Evolutionary conservation across 2,888 invertebrate species (phyloP), one percentile per base, ranked within the genome.

Genomic region (Pseudococcus jackbeardsleyi): DNA sequence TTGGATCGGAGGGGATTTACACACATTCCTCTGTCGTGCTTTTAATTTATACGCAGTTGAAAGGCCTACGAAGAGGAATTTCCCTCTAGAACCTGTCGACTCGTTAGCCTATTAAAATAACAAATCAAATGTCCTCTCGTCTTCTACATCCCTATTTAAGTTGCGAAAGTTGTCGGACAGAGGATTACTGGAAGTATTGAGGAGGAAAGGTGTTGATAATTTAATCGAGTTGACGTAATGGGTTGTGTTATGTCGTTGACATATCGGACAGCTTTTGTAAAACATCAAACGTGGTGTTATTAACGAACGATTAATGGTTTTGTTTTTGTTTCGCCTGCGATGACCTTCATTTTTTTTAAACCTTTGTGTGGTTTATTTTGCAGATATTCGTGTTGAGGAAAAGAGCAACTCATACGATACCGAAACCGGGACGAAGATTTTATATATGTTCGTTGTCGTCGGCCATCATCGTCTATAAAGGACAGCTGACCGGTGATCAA

Each of bases 381-480:
- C 93, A 97, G 96, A 95, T 98, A 89, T 99, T 98, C 92, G 94
- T 98, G 90, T 93, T 99, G 90, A 94, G 99, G 89, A 99, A 99
- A 92, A 95, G 96, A 89, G 96, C 99, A 0, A 96, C 97, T 22
- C 99, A 99, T 91, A 94, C 94, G 90, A 94, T 99, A 91, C 94
- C 95, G 59, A 94, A 95, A 90, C 96, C 96, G 0, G 96, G 96
- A 8, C 94, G 96, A 79, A 93, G 98, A 90, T 99, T 98, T 93
- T 99, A 99, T 93, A 96, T 99, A 91, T 99, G 99, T 93, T 99
- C 98, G 88, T 93, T 99, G 90, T 98, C 98, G 39, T 93, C 96
- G 86, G 94, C 95, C 90, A 97, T 96, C 12, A 94, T 99, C 89
- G 98, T 99, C 50, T 99, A 99, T 93, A 99, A 99, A 93, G 99